Base-by-base conservation (phyloP, 2,888 invertebrate species). In the Lagria hirta region DNA sequence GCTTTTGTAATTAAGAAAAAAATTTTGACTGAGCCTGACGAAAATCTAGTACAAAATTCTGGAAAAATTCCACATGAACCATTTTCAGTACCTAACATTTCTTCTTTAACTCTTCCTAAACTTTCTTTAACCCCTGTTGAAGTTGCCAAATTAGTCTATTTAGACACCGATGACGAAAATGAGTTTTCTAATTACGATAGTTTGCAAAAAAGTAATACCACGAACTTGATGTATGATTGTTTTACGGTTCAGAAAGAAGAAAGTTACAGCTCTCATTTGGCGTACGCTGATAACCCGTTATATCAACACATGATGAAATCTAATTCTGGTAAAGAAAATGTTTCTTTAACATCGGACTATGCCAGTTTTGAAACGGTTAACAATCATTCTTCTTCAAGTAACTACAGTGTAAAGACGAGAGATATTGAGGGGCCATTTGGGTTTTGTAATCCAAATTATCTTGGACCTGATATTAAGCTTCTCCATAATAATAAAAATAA, bases 391-490 rank as follows among this genome's bases (percentile, higher is more conserved):
- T 77, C 77, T 0, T 73, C 72, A 11, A 74, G 73, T 49, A 73
- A 68, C 51, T 73, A 73, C 49, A 74, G 72, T 44, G 67, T 70
- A 13, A 71, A 71, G 50, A 69, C 68, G 3, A 48, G 49, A 51
- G 54, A 56, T 58, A 60, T 66, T 34, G 75, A 74, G 28, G 75
- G 77, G 1, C 77, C 77, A 4, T 79, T 81, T 41, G 84, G 86
- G 1, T 86, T 86, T 68, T 83, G 83, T 61, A 86, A 86, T 67
- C 86, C 86, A 3, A 86, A 87, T 66, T 86, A 87, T 62, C 68
- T 85, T 52, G 84, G 84, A 0, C 78, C 84, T 3, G 84, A 84
- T 53, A 76, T 81, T 24, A 72, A 73, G 49, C 64, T 66, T 1
- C 52, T 66, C 10, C 37, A 61, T 10, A 59, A 54, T 12, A 58